phyloP scores from a whole-genome alignment of 2,888 invertebrate genomes.

The Gryllus longicercus region DNA sequence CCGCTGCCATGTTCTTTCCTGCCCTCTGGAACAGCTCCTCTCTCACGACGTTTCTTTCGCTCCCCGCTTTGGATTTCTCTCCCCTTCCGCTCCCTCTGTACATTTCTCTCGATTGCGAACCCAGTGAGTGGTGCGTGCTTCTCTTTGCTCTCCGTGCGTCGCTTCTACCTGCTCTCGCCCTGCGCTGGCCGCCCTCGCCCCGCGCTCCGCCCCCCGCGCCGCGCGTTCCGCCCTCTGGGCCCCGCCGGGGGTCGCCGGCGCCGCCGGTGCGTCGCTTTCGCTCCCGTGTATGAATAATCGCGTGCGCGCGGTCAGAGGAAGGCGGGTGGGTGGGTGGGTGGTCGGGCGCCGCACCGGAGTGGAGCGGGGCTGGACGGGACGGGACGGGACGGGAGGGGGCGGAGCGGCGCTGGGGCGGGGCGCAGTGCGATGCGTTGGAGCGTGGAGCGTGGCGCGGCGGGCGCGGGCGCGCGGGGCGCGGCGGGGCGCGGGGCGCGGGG shows the following conservation, averaged over 20 bases:
- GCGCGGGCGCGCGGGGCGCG: background rate
- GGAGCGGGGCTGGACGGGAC: background rate
- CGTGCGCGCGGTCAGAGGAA: background rate
- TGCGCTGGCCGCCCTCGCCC: background rate
- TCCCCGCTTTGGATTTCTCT: too few relatives aligned
- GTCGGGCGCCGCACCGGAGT: background rate
- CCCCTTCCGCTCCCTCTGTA: too few relatives aligned
- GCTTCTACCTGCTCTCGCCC: too few relatives aligned
- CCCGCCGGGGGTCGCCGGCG: background rate
- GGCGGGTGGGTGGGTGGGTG: background rate
- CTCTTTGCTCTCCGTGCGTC: too few relatives aligned
- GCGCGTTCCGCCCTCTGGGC: background rate
- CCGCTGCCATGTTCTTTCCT: too few relatives aligned
- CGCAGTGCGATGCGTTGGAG: background rate
- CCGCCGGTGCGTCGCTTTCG: background rate
- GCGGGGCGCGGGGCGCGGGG: background rate
- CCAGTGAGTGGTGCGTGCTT: too few relatives aligned
- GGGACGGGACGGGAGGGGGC: too few relatives aligned
- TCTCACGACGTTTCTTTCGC: too few relatives aligned
- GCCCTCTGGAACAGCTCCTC: too few relatives aligned
- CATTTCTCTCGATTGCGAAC: too few relatives aligned
- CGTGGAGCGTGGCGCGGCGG: background rate
- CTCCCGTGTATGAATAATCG: background rate
- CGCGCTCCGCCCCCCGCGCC: background rate
- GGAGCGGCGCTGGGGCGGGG: background rate